Evolutionary conservation across 2,797 vertebrate species (phyloP).

Genomic region (Protosalanx chinensis): DNA sequence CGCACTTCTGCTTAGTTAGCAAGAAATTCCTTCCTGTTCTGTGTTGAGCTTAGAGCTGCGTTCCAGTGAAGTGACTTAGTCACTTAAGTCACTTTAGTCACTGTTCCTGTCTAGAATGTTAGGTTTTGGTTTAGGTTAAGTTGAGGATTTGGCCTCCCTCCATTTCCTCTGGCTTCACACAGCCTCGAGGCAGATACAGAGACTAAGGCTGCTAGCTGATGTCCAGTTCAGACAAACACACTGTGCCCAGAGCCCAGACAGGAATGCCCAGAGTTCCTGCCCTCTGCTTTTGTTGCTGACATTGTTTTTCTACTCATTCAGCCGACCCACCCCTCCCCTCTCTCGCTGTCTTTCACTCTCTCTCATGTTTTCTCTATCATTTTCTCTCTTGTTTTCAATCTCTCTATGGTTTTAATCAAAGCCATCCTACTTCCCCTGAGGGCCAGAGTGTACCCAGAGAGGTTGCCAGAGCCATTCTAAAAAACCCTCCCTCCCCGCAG

Average conservation of each 20-base stretch:
- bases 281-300: background rate
- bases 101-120: background rate
- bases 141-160: background rate
- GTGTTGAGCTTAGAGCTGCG: background rate
- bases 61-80: background rate
- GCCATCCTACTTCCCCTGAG: slow-evolving; percentile 38
- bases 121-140: background rate
- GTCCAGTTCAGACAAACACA: background rate
- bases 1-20: slow-evolving; percentile 2
- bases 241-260: slow-evolving; percentile 2
- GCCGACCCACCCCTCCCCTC: background rate
- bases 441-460: slow-evolving; percentile 38
- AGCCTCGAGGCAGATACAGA: background rate
- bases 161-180: too few species aligned
- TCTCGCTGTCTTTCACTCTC: background rate
- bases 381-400: background rate
- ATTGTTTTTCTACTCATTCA: slow-evolving; percentile 2
- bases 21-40: background rate
- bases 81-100: too few species aligned
- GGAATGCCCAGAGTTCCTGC: background rate
- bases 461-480: slow-evolving; percentile 14
- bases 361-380: slow-evolving; percentile 10
- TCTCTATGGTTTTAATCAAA: slow-evolving; percentile 34
- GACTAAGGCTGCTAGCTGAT: background rate
- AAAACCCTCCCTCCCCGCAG: slow-evolving; percentile 10